Evolutionary conservation across 2,113 vertebrate genomes (phyloP).

Genomic region (Pampusana beccarii): DNA sequence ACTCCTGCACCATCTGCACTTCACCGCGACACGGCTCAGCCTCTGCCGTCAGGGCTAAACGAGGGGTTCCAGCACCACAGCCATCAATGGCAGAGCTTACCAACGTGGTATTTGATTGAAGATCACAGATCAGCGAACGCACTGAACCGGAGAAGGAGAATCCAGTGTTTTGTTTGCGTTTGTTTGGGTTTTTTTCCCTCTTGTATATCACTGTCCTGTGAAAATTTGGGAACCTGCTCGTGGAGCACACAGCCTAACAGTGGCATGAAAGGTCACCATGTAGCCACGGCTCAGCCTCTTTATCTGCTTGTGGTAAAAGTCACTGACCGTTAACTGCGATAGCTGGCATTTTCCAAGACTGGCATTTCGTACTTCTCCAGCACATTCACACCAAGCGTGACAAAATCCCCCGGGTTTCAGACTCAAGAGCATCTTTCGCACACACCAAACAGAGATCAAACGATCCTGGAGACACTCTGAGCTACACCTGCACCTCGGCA

Average conservation of each 20-base stretch:
- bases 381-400: neutral
- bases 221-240: neutral
- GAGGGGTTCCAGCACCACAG: neutral
- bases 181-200: neutral
- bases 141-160: neutral
- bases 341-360: neutral
- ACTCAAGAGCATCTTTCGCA: neutral
- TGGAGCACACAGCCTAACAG: neutral
- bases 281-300: neutral
- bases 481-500: neutral
- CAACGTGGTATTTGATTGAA: neutral
- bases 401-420: neutral
- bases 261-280: neutral
- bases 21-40: neutral
- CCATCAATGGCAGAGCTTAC: neutral
- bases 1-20: neutral
- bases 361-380: neutral
- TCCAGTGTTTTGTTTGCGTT: neutral
- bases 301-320: neutral
- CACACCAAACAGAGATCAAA: neutral
- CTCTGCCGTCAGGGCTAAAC: neutral
- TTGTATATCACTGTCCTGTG: neutral
- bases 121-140: neutral
- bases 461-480: neutral
- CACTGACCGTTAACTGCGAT: constrained; percentile 2